These are phyloP conservation scores for Drosophila rufa DNA, from an alignment of 1,140 invertebrate genomes.

Conservation along the genomic window DNA sequence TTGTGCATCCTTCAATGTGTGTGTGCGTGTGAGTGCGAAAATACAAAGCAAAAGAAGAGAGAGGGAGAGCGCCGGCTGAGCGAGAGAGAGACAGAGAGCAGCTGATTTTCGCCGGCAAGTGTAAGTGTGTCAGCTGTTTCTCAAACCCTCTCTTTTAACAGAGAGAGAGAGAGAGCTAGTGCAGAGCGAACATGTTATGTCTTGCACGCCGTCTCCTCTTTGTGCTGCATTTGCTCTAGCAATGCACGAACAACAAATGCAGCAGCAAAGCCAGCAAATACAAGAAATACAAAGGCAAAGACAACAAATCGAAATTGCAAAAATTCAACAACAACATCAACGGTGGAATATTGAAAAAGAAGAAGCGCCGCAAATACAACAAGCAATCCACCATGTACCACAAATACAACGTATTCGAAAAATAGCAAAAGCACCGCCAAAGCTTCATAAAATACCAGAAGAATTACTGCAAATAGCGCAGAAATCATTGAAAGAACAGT, in stretches of 20 bases:
- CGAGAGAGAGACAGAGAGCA: constrained; percentile 42
- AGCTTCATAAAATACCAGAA: constrained; percentile 5
- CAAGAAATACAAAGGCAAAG: constrained; percentile 28
- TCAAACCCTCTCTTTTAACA: background rate
- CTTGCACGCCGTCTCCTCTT: constrained; percentile 28
- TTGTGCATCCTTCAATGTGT: constrained; percentile 22
- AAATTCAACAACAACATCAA: constrained; percentile 20
- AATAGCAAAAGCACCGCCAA: background rate
- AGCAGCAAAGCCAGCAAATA: constrained; percentile 9
- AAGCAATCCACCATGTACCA: background rate
- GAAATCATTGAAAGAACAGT: constrained; percentile 6
- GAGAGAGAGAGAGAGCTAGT: constrained; percentile 5
- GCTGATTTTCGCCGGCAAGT: constrained; percentile 79
- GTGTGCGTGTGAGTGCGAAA: constrained; percentile 29
- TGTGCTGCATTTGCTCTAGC: constrained; percentile 43
- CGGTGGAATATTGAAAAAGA: constrained; percentile 1
- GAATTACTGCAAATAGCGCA: background rate
- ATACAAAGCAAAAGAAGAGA: constrained; percentile 11
- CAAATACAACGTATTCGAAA: background rate
- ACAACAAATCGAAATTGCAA: constrained; percentile 11
- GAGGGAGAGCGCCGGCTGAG: background rate
- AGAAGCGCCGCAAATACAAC: constrained; percentile 12
- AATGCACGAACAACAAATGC: constrained; percentile 48
- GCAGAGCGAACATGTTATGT: constrained; percentile 33
- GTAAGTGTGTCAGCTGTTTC: constrained; percentile 69